Percentiles rank a stretch among this genome's conserved stretches.
phyloP scores from a whole-genome alignment of 2,888 invertebrate genomes.

The Embidobia sp. region DNA sequence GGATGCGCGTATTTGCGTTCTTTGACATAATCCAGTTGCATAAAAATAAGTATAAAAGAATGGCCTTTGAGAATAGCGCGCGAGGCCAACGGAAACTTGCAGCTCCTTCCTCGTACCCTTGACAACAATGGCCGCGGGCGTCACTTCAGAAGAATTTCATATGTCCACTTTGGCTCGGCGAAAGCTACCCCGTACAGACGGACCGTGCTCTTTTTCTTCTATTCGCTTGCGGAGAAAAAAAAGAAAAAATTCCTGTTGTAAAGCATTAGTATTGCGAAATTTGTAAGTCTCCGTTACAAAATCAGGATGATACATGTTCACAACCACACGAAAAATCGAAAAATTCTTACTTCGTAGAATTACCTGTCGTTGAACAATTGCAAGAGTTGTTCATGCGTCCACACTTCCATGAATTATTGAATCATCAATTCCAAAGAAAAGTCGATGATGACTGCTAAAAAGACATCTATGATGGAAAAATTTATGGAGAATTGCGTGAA shows the following conservation, averaged over 20 bases:
- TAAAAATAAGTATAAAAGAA: slow-evolving; percentile 21
- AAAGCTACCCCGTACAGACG: slow-evolving; percentile 2
- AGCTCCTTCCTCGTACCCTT: slow-evolving; percentile 17
- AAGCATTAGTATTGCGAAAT: no score
- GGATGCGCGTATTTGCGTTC: slow-evolving; percentile 21
- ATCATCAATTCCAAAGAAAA: slow-evolving; percentile 1
- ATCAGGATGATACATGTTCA: no score
- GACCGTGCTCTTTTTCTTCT: slow-evolving; percentile 11
- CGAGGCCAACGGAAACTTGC: no score
- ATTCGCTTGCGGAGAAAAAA: not conserved
- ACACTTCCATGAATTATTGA: not conserved
- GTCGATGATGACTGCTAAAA: not conserved
- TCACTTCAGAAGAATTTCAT: slow-evolving; percentile 49
- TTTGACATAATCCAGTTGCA: slow-evolving; percentile 27
- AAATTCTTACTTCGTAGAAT: not conserved
- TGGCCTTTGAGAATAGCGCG: slow-evolving; percentile 13
- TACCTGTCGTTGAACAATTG: not conserved
- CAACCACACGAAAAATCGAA: no score
- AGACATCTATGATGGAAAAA: slow-evolving; percentile 2
- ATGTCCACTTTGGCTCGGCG: slow-evolving; percentile 36
- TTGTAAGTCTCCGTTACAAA: no score
- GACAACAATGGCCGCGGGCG: slow-evolving; percentile 41
- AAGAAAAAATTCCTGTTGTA: no score
- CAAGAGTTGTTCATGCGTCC: not conserved
- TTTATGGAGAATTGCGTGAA: not conserved